Evolutionary conservation across 1,140 invertebrate species (phyloP).

Genomic region (Vollenhovia emeryi): DNA sequence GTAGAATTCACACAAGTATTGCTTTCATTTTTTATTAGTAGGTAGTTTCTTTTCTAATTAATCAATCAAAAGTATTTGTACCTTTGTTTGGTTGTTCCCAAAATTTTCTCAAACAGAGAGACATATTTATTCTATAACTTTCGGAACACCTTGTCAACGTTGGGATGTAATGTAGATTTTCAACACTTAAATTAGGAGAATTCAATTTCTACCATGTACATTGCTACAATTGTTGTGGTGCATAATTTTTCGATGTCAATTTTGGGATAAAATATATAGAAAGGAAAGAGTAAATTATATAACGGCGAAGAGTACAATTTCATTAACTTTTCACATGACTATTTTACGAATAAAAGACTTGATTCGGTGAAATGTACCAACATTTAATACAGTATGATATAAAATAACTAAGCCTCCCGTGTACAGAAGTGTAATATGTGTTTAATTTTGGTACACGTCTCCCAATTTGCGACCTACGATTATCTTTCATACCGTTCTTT

Average conservation of each 20-base stretch:
- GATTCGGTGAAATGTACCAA: neutral
- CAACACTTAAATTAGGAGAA: constrained; percentile 14
- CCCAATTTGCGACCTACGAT: neutral
- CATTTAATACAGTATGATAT: neutral
- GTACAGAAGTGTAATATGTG: constrained; percentile 35
- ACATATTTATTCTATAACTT: neutral
- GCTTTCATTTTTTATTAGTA: neutral
- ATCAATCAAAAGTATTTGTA: neutral
- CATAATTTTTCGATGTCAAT: neutral
- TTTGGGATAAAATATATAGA: neutral
- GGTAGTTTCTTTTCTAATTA: neutral
- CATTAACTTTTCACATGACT: constrained; percentile 47
- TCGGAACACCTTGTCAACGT: neutral
- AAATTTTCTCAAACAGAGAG: neutral
- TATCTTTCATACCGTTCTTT: neutral
- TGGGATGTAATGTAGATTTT: neutral
- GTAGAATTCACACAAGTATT: constrained; percentile 14
- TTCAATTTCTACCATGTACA: neutral
- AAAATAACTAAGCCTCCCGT: constrained; percentile 10
- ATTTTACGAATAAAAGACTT: constrained; percentile 36
- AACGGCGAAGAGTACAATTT: constrained; percentile 18
- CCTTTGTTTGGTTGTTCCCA: neutral
- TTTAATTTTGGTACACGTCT: constrained; percentile 29
- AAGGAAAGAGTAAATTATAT: neutral
- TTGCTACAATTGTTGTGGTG: neutral